Evolutionary conservation across 2,113 vertebrate genomes (phyloP), one percentile per base, ranked within the genome.

Genomic region (Burhinus oedicnemus): DNA sequence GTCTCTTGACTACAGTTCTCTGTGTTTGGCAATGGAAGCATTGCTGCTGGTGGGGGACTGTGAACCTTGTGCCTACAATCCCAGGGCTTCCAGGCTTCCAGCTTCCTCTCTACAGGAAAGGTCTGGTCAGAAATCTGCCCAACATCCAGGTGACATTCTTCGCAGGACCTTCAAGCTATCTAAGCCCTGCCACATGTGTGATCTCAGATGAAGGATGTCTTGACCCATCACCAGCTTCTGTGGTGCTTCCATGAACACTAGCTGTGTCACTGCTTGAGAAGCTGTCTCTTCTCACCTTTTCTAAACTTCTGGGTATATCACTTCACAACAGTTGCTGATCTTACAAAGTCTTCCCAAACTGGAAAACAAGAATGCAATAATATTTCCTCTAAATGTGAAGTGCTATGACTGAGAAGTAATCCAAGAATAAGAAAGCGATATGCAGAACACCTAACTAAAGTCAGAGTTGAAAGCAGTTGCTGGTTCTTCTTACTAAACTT

Each of bases 21-120:
- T 36, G 7, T 0, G 0, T 68, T 44, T 76, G 47, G n/a, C 47
- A 57, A 30, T 4, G 52, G 30, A 62, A 75, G 4, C 4, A 0
- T 76, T 89, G 32, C 29, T 81, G n/a, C 86, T 83, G 34, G 8
- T 62, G 69, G 1, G 18, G 10, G 21, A 40, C 42, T 68, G n/a
- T 49, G 64, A 86, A 34, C 25, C 23, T 80, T 34, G 32, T 47
- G n/a, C 12, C 19, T 16, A 12, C 4, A 6, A 62, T 51, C 18
- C 3, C 42, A 79, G 66, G 55, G 22, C 29, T 57, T 85, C 30
- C 23, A 68, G 34, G 54, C n/a, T 87, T 69, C 55, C 52, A 93
- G 72, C 8, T 8, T 51, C 4, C 58, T 47, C 36, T 85, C 51
- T n/a, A 18, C 8, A 23, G 54, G 49, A 54, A 68, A 88, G 27